Base-by-base conservation (phyloP, 1,140 invertebrate species). In the Bilobella aurantiaca region DNA sequence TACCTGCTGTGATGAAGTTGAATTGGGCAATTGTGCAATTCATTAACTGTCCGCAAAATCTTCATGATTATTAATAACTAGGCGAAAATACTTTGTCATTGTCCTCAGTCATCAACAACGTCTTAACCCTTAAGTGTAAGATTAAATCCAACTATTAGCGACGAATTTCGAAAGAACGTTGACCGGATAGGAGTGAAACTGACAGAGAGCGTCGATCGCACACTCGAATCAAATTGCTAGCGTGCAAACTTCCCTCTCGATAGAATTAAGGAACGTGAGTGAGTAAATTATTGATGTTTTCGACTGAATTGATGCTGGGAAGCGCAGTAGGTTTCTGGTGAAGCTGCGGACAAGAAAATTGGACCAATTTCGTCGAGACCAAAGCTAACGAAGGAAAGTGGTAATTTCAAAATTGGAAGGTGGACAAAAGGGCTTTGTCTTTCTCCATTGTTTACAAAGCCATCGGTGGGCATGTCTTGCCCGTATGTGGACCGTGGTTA, bases 391-490 rank as follows among this genome's bases (percentile, higher is more conserved):
- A 23, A 53, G 49, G 23, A 23, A 23, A 53, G 12, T 53, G 49
- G 12, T 16, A 53, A 16, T 53, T 53, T 53, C 12, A 23, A 18
- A 23, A 53, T 53, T 53, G 12, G 49, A 16, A 23, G 23, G 5
- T 53, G 49, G 49, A 53, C 23, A 23, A 53, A 23, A 12, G 49
- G 21, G 21, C 5, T 53, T 53, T n/a, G n/a, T n/a, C n/a, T n/a
- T n/a, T n/a, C n/a, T n/a, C n/a, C 49, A 18, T 53, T 53, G 49
- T 53, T 53, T 53, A 18, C 34, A 42, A 42, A 42, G 37, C n/a
- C 37, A 42, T 42, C 37, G 37, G 8, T n/a, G 37, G 8, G 37
- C 8, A 42, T 42, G 37, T 42, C 12, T 12, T 53, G 21, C 5
- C 14, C 23, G 49, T 8, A 23, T 18, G 21, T 23, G 49, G 8